Percentiles rank a stretch among this genome's conserved stretches.
Evolutionary conservation across 92 coral and sea anemone genomes (phyloP).

Genomic region (Bergia sp.): DNA sequence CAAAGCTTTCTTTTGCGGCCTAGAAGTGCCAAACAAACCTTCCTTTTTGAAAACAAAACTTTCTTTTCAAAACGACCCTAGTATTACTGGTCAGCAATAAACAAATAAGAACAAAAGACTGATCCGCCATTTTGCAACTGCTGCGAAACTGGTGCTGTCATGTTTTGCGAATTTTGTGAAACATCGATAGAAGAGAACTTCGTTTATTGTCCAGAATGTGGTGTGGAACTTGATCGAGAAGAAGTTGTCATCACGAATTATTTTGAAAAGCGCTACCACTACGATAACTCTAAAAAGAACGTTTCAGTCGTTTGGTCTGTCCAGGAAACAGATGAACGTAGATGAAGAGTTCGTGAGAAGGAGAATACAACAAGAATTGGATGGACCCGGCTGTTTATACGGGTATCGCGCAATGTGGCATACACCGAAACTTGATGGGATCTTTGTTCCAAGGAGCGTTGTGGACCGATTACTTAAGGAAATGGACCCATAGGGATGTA

Average conservation of each 20-base stretch:
- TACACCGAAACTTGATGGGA: background rate
- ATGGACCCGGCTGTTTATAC: constrained; percentile 1
- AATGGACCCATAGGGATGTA: constrained; percentile 5
- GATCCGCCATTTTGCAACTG: constrained; percentile 31
- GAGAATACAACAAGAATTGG: constrained; percentile 7
- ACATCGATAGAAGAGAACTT: constrained; percentile 13
- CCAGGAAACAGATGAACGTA: background rate
- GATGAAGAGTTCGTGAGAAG: background rate
- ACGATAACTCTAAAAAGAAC: background rate
- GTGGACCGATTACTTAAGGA: background rate
- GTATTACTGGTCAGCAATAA: constrained; percentile 29
- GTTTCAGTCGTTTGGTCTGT: background rate
- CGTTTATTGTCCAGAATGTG: constrained; percentile 26
- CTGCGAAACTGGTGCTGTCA: constrained; percentile 22
- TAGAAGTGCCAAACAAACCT: too few species aligned
- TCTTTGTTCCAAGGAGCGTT: too few species aligned
- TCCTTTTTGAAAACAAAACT: too few species aligned
- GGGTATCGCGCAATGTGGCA: background rate
- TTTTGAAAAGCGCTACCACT: constrained; percentile 13
- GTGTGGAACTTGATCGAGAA: constrained; percentile 30
- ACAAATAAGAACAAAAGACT: constrained; percentile 10
- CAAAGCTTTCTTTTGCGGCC: too few species aligned
- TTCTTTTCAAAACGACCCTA: constrained; percentile 19
- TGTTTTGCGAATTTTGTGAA: constrained; percentile 29
- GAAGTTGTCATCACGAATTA: constrained; percentile 10